A percentile compares a stretch with the other conserved stretches of the same genome.
These are phyloP conservation scores for Aspiorhynchus laticeps DNA, from an alignment of 2,113 vertebrate species.

Conservation along the genomic window DNA sequence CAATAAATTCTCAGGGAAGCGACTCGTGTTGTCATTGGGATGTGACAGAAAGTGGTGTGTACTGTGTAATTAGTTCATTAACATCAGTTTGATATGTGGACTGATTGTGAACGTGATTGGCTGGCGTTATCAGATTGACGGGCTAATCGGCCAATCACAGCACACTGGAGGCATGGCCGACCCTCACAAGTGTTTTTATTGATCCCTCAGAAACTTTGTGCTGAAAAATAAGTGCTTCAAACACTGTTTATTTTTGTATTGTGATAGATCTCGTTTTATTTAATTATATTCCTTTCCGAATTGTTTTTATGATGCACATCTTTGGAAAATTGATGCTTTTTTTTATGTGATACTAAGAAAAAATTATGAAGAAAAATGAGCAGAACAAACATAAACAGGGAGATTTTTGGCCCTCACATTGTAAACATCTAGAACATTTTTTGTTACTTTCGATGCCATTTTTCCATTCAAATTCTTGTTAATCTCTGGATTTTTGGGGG, in stretches of 20 bases:
- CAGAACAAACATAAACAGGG: too few species aligned
- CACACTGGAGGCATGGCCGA: not conserved
- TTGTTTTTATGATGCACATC: too few species aligned
- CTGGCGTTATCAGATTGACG: not conserved
- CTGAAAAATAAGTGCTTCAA: not conserved
- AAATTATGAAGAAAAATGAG: too few species aligned
- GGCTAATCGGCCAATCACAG: not conserved
- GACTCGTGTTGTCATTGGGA: not conserved
- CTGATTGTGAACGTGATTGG: not conserved
- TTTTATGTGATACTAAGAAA: too few species aligned
- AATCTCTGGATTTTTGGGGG: not conserved
- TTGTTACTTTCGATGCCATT: not conserved
- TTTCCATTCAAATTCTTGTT: not conserved
- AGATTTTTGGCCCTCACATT: too few species aligned
- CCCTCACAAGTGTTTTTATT: not conserved
- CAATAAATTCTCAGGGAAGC: not conserved
- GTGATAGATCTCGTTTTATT: too few species aligned
- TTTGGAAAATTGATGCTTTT: too few species aligned
- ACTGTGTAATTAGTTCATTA: not conserved
- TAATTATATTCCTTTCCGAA: too few species aligned
- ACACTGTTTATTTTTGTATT: not conserved
- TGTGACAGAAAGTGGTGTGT: not conserved
- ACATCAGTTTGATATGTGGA: not conserved
- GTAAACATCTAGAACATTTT: not conserved
- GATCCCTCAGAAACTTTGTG: not conserved